Conservation (phyloP, 2,113 vertebrate genomes). For the Alces alces region DNA sequence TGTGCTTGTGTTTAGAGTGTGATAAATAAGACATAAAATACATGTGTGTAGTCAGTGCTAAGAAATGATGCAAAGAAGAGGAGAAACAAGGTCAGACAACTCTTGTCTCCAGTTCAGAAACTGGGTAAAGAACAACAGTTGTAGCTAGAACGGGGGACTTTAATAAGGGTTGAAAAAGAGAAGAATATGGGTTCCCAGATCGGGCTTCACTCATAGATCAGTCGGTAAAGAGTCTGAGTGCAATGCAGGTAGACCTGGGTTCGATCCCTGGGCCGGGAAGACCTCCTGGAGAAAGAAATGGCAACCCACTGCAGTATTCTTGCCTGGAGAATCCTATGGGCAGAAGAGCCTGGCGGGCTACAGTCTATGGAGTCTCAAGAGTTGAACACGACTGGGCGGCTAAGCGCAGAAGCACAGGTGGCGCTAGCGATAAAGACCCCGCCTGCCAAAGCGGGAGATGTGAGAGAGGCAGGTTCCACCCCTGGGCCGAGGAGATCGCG, state of each 20-base stretch:
- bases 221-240: not conserved
- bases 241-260: not conserved
- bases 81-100: not conserved
- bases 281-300: not conserved
- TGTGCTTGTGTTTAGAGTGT: not conserved
- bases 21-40: not conserved
- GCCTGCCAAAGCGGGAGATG: not conserved
- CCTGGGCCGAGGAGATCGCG: not conserved
- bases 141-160: not conserved
- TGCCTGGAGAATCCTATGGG: not conserved
- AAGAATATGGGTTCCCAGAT: not conserved
- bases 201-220: not conserved
- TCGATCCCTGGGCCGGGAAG: not conserved
- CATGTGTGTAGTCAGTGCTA: not conserved
- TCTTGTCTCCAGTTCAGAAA: not conserved
- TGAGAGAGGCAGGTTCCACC: not conserved
- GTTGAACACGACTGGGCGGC: fast-evolving
- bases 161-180: not conserved
- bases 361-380: not conserved
- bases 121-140: not conserved
- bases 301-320: not conserved
- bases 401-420: not conserved
- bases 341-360: not conserved
- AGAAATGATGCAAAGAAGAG: not conserved
- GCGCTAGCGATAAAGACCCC: not conserved